Base-by-base conservation (phyloP, 2,888 invertebrate species). In the Salpingus planirostris region DNA sequence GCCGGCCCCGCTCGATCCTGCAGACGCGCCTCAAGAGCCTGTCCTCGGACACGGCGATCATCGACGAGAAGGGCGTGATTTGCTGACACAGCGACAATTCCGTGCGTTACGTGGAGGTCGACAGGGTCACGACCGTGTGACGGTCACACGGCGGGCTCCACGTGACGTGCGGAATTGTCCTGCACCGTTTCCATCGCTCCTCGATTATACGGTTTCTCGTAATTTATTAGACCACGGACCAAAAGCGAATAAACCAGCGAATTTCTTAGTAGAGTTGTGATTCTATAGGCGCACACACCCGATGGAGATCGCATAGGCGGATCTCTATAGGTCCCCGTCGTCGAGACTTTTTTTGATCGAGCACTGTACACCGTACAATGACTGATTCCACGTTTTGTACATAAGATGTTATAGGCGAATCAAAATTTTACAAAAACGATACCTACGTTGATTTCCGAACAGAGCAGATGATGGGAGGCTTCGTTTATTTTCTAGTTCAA, bases 31-130 rank as follows among this genome's bases (percentile, higher is more conserved):
- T 86, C 39, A 85, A 85, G 60, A 85, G 85, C 46, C 69, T 86
- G 29, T 84, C 83, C n/a, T 80, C 82, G 14, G 87, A 87, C 65
- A 85, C 86, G 45, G 85, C 84, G 44, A 83, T 85, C 42, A 77
- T 86, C 54, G 86, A 85, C 53, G 85, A 85, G 54, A 87, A 87
- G 65, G 87, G 86, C 66, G 83, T 87, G 69, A 86, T 88, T 76
- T 87, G 88, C 88, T 89, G 89, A 89, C 88, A 86, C 76, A 86
- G 80, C 81, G 87, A 88, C 77, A 85, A 85, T 83, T 87, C 88
- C 80, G 88, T 87, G 70, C 84, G 87, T 62, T 89, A 88, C 67
- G 85, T 88, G 62, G 88, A 89, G 68, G 80, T 89, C 53, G 89
- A 89, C 65, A 77, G 88, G 44, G 88, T 89, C 60, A 89, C 88